A percentile compares a stretch with the other conserved stretches of the same genome.
Conservation (phyloP, 2,797 vertebrate species). For the Megalops cyprinoides region DNA sequence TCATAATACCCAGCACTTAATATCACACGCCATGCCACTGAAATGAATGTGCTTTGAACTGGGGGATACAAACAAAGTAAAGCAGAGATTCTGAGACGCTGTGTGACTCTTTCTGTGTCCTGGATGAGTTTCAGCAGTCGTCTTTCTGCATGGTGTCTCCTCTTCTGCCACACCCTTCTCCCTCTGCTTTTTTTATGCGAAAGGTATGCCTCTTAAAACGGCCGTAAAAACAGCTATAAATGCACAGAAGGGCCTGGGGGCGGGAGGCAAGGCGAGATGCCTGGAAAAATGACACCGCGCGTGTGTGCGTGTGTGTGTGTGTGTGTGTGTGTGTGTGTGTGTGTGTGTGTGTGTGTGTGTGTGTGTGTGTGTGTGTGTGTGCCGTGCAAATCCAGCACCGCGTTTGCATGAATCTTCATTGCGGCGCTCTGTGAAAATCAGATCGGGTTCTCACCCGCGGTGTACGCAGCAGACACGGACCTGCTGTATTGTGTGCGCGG, state of each 20-base stretch:
- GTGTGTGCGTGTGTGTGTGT: background rate
- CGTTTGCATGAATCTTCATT: background rate
- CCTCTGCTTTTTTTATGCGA: background rate
- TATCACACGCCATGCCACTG: background rate
- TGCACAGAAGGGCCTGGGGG: background rate
- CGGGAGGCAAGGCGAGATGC: background rate
- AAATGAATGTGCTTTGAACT: constrained; percentile 14
- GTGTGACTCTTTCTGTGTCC: background rate
- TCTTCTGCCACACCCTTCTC: background rate
- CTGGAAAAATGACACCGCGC: background rate
- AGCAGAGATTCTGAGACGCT: background rate
- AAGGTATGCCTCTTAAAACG: background rate
- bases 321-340: background rate
- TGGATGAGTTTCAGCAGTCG: background rate
- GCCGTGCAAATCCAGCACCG: too few relatives aligned
- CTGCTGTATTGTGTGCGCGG: background rate
- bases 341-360: too few relatives aligned
- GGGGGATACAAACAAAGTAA: constrained; percentile 6
- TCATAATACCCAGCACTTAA: constrained; percentile 10
- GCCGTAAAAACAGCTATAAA: background rate
- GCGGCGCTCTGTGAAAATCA: background rate
- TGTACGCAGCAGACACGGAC: background rate
- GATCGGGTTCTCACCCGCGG: background rate
- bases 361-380: background rate
- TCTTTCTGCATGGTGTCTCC: background rate